Conservation (phyloP, 2,888 invertebrate genomes). For the Thysanoteuthis rhombus region DNA sequence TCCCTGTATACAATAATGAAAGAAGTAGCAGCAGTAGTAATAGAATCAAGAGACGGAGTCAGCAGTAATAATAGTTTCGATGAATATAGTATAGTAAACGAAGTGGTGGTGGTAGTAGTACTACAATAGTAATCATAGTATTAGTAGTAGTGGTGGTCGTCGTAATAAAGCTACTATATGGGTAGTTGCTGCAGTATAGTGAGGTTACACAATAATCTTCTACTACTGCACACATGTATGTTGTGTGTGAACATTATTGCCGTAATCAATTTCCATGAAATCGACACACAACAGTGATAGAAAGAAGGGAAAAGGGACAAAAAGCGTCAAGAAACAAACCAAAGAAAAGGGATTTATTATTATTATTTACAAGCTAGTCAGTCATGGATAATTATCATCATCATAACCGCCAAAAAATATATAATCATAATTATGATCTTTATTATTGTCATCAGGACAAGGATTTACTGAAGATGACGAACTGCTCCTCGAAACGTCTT, state of each 20-base stretch:
- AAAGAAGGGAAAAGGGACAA: neutral
- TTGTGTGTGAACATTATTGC: neutral
- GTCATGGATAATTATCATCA: neutral
- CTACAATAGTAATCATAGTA: neutral
- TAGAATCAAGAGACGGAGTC: neutral
- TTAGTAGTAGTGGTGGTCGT: neutral
- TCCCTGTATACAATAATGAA: no score
- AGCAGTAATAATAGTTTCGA: neutral
- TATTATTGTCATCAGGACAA: neutral
- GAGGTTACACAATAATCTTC: neutral
- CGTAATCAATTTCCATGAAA: neutral
- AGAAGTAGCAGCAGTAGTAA: neutral
- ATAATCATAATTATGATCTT: neutral
- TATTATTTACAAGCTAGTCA: neutral
- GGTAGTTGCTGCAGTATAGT: neutral
- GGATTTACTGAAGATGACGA: neutral
- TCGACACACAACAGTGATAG: neutral
- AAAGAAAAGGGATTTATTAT: neutral
- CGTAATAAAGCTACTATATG: neutral
- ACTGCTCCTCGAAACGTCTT: neutral
- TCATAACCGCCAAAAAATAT: neutral
- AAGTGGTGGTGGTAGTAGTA: neutral
- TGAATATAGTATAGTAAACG: neutral
- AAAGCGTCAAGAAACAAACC: neutral
- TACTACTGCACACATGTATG: neutral